Conservation (phyloP, 2,113 vertebrate genomes). For the Tauraco erythrolophus region DNA sequence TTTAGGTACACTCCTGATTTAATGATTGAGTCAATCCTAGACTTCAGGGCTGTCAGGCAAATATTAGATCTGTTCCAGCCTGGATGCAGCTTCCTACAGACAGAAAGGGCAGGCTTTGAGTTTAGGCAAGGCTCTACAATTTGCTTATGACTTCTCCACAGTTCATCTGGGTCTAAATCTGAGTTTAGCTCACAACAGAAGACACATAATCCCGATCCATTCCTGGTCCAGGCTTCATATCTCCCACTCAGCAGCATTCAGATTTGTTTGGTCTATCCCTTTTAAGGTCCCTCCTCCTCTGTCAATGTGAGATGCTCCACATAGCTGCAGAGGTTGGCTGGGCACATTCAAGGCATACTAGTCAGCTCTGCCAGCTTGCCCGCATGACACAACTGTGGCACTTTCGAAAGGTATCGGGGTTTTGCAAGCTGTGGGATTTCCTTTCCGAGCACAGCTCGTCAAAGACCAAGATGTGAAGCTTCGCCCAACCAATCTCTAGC, state of each 20-base stretch:
- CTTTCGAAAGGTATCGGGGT: neutral
- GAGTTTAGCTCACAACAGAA: neutral
- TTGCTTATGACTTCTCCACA: neutral
- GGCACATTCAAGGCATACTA: neutral
- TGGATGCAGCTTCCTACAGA: neutral
- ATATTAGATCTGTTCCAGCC: neutral
- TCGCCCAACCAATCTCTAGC: slow-evolving; percentile 53
- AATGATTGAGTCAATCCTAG: neutral
- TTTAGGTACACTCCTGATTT: neutral
- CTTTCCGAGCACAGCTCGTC: slow-evolving; percentile 4
- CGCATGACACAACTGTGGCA: neutral
- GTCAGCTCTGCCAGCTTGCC: slow-evolving; percentile 1
- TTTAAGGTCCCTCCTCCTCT: neutral
- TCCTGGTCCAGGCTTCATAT: neutral
- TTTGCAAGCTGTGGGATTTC: slow-evolving; percentile 7
- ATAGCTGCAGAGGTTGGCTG: neutral
- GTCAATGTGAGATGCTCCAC: neutral
- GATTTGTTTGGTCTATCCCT: neutral
- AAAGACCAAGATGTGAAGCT: slow-evolving; percentile 50
- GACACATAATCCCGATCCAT: neutral
- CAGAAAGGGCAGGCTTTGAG: neutral
- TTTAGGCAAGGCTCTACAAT: neutral
- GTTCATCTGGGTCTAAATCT: neutral
- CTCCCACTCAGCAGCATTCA: neutral
- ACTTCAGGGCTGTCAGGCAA: neutral